Conservation (phyloP, 2,888 invertebrate species). For the Dasysyrphus tricinctus region DNA sequence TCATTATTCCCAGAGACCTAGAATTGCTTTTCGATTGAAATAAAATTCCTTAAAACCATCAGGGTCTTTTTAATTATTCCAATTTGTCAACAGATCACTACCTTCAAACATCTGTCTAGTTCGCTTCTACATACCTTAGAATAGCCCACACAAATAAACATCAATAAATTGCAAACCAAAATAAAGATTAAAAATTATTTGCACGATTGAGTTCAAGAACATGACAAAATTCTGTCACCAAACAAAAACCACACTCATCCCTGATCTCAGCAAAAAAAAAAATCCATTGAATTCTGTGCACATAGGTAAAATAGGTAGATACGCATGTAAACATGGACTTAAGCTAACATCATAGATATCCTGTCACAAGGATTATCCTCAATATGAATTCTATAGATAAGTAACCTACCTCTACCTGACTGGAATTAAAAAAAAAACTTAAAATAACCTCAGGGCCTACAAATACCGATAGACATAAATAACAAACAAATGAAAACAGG, state of each 20-base stretch:
- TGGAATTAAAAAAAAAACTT: constrained; percentile 19
- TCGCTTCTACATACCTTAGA: not conserved
- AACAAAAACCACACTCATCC: constrained; percentile 43
- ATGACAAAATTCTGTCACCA: constrained; percentile 33
- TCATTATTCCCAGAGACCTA: no score
- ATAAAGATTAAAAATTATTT: constrained; percentile 63
- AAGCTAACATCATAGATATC: constrained; percentile 53
- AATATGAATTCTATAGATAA: constrained; percentile 31
- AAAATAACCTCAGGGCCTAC: constrained; percentile 25
- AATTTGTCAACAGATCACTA: constrained; percentile 16
- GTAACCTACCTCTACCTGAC: constrained; percentile 21
- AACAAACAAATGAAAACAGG: constrained; percentile 43
- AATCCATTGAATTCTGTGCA: constrained; percentile 33
- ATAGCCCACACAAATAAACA: constrained; percentile 63
- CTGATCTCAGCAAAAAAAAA: constrained; percentile 6
- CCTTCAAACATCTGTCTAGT: constrained; percentile 18
- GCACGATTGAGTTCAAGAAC: constrained; percentile 65
- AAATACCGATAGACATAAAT: constrained; percentile 50
- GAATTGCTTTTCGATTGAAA: not conserved
- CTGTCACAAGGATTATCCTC: constrained; percentile 64
- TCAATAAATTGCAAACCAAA: constrained; percentile 32
- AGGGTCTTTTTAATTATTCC: not conserved
- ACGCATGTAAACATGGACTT: constrained; percentile 63
- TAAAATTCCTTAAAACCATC: not conserved
- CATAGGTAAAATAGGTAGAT: constrained; percentile 31